Evolutionary conservation across 2,797 vertebrate genomes (phyloP).

Genomic region (Numenius phaeopus): DNA sequence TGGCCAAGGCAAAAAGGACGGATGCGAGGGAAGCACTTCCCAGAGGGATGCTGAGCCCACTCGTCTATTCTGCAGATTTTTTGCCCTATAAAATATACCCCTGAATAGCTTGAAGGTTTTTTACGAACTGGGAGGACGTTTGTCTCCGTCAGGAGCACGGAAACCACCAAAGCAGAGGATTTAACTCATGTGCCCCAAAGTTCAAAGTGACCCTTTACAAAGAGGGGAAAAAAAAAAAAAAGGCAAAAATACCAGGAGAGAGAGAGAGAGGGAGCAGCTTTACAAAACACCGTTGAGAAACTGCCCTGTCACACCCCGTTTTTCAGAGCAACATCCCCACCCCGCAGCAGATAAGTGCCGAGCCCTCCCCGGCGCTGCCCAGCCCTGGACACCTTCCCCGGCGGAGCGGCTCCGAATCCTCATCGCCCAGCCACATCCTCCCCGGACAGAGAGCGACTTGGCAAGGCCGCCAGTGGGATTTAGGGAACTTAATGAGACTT

Average conservation of each 20-base stretch:
- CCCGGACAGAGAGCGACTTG: rapidly evolving
- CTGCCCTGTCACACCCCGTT: conserved; percentile 21
- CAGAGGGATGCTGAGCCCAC: neutral
- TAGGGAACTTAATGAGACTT: rapidly evolving
- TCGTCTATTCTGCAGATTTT: rapidly evolving
- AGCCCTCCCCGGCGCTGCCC: neutral
- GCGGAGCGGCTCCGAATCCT: rapidly evolving
- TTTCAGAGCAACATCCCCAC: conserved; percentile 18
- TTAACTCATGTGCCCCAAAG: neutral
- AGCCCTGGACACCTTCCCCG: neutral
- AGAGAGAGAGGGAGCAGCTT: neutral
- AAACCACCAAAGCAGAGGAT: neutral
- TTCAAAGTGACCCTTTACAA: neutral
- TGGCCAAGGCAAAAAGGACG: neutral
- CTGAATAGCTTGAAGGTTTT: neutral
- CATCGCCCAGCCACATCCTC: neutral
- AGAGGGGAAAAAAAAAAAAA: neutral
- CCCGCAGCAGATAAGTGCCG: conserved; percentile 30
- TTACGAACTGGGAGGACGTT: neutral
- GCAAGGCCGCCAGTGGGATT: neutral
- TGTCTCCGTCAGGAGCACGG: neutral
- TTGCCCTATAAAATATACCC: neutral
- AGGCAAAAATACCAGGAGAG: neutral
- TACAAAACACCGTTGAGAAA: conserved; percentile 45
- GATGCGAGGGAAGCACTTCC: neutral